These are phyloP conservation scores for Plebejus anna DNA, from an alignment of 2,888 invertebrate genomes.

Conservation along the genomic window DNA sequence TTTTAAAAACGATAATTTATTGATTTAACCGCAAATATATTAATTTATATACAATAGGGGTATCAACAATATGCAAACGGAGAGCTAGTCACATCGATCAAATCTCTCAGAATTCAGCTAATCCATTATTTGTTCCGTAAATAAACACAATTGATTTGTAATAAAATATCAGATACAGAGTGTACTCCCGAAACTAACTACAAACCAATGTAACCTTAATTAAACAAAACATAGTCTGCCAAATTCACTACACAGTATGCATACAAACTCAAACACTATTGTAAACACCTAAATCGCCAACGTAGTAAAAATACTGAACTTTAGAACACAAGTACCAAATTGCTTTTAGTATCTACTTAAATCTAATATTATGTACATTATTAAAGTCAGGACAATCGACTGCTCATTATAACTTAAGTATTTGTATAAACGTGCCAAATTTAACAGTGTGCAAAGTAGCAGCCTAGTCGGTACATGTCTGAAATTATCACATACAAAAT, in stretches of 20 bases:
- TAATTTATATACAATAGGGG: conserved; percentile 76
- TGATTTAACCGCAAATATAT: conserved; percentile 78
- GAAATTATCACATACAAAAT: background rate
- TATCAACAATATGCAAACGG: conserved; percentile 75
- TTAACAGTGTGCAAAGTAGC: conserved; percentile 26
- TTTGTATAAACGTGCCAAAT: conserved; percentile 32
- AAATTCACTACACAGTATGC: conserved; percentile 63
- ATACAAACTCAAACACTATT: conserved; percentile 52
- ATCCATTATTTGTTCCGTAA: conserved; percentile 39
- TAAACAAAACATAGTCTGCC: conserved; percentile 45
- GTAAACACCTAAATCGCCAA: conserved; percentile 60
- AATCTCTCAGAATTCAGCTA: conserved; percentile 46
- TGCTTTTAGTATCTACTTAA: conserved; percentile 59
- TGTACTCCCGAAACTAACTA: conserved; percentile 37
- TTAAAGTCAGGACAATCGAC: conserved; percentile 65
- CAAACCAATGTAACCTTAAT: conserved; percentile 40
- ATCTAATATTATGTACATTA: conserved; percentile 68
- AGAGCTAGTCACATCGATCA: conserved; percentile 54
- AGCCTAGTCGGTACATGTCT: background rate
- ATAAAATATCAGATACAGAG: conserved; percentile 35
- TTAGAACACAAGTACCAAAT: conserved; percentile 63
- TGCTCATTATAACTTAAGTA: conserved; percentile 69
- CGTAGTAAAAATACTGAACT: conserved; percentile 69
- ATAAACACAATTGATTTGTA: conserved; percentile 39
- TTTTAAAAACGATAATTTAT: conserved; percentile 77